Evolutionary conservation across 2,888 invertebrate species (phyloP).

Genomic region (Phaedon cochleariae): DNA sequence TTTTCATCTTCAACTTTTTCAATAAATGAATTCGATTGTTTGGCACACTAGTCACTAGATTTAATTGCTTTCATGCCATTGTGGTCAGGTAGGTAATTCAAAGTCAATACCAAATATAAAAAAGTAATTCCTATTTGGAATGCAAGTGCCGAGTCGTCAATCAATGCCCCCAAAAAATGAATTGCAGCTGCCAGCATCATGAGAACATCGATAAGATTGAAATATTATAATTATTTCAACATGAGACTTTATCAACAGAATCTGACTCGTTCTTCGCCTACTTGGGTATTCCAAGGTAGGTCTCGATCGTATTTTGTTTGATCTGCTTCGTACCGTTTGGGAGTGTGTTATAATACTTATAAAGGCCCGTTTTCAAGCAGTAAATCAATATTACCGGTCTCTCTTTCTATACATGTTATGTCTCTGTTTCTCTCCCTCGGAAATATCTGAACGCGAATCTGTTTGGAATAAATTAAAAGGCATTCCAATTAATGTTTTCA

Average conservation of each 20-base stretch:
- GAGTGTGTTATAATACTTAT: neutral
- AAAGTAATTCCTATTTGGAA: too few species aligned
- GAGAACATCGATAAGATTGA: too few species aligned
- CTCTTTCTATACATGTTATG: neutral
- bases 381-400: neutral
- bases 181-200: too few species aligned
- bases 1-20: too few species aligned
- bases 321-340: neutral
- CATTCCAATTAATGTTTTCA: neutral
- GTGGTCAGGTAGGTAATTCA: too few species aligned
- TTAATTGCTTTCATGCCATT: too few species aligned
- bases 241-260: neutral
- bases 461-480: constrained; percentile 1
- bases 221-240: too few species aligned
- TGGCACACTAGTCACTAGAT: too few species aligned
- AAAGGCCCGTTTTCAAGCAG: neutral
- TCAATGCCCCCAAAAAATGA: too few species aligned
- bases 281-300: neutral
- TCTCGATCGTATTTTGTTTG: neutral
- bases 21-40: too few species aligned
- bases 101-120: too few species aligned
- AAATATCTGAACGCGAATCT: neutral
- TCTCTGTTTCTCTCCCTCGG: neutral
- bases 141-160: too few species aligned
- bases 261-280: neutral